Evolutionary conservation across 1,140 invertebrate genomes (phyloP).

Genomic region (Bemisia tabaci): DNA sequence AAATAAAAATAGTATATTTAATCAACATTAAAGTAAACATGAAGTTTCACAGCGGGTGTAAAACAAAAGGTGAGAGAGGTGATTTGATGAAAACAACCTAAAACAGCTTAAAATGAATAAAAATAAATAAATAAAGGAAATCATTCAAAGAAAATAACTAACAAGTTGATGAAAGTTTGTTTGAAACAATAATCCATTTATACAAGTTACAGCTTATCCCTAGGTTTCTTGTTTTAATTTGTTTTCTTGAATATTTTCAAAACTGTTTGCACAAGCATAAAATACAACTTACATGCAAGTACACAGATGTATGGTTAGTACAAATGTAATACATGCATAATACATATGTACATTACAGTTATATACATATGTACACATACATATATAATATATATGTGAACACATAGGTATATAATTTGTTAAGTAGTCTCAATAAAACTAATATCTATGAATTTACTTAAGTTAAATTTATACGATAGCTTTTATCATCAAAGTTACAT

Average conservation of each 20-base stretch:
- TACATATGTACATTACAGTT: not conserved
- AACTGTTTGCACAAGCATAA: not conserved
- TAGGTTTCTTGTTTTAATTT: not conserved
- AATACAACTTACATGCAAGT: not conserved
- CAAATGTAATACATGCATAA: not conserved
- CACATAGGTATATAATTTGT: not conserved
- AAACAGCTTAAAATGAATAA: not conserved
- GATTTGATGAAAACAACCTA: not conserved
- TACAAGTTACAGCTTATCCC: not conserved
- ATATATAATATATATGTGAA: slow-evolving; percentile 1
- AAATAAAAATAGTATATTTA: not conserved
- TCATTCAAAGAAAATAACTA: not conserved
- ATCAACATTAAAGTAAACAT: not conserved
- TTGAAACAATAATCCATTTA: not conserved
- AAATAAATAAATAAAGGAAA: not conserved
- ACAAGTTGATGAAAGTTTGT: not conserved
- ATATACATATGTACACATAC: not conserved
- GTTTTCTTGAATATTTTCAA: not conserved
- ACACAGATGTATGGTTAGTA: not conserved
- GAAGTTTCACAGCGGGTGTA: not conserved
- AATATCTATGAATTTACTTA: not conserved
- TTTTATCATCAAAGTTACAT: not conserved
- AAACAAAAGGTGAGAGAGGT: not conserved
- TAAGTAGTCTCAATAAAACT: not conserved
- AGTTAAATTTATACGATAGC: not conserved